phyloP scores from a whole-genome alignment of 2,113 vertebrate species.

The Trochalopteron elliotii region DNA sequence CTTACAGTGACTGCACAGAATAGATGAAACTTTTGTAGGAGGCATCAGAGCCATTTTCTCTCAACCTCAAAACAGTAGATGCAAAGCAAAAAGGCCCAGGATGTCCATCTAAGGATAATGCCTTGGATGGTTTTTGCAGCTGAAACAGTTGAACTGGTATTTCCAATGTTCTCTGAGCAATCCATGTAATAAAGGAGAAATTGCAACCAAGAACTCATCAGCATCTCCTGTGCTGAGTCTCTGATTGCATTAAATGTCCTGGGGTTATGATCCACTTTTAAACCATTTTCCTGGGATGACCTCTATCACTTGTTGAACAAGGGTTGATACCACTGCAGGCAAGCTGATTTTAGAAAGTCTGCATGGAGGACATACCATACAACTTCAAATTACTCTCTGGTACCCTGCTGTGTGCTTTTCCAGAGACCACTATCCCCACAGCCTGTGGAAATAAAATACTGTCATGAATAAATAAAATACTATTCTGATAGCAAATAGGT shows the following conservation, averaged over 20 bases:
- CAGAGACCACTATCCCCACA: not conserved
- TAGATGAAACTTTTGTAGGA: not conserved
- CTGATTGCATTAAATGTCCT: not conserved
- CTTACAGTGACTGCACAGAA: not conserved
- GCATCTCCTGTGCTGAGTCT: not conserved
- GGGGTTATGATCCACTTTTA: not conserved
- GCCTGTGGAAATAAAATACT: not conserved
- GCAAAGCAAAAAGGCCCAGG: not conserved
- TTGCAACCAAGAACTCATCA: not conserved
- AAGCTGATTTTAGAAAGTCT: not conserved
- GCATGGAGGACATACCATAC: not conserved
- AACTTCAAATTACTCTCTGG: not conserved
- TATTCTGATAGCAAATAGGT: not conserved
- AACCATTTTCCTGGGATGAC: not conserved
- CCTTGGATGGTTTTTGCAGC: not conserved
- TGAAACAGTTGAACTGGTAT: not conserved
- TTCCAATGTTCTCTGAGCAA: not conserved
- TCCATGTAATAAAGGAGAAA: not conserved
- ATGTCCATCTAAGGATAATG: not conserved
- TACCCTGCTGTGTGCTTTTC: not conserved
- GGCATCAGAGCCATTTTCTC: not conserved
- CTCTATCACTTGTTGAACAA: not conserved
- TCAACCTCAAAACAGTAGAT: not conserved
- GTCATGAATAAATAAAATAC: not conserved
- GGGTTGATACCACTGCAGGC: not conserved